Evolutionary conservation across 2,113 vertebrate genomes (phyloP), one percentile per base, ranked within the genome.

Genomic region (Lipophrys pholis): DNA sequence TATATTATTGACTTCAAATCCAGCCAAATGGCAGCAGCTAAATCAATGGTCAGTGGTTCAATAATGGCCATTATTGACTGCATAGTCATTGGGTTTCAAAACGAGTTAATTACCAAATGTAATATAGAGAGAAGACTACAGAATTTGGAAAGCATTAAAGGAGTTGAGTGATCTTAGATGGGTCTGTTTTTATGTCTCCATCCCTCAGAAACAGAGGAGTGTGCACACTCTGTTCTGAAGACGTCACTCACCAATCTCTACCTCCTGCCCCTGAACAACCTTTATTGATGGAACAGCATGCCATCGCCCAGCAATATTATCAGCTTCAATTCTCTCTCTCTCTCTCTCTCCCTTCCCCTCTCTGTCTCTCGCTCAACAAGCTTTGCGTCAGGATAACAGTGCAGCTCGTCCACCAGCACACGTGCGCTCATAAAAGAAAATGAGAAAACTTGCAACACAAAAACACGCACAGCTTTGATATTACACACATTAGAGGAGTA

Each of bases 401-500:
- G 59, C 39, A 50, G 51, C 70, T 68, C 63, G 66, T 57, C 80
- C 69, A 84, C 82, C 73, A 73, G 17, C 9, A 17, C 50, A 42
- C 66, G 63, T 35, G 17, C 43, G 50, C 67, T 43, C 52, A 12
- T 68, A 38, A 57, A 62, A 55, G 21, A 30, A 30, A 30, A 5
- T 10, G 21, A 43, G 51, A 9, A 41, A 43, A 8, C 39, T 15
- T 15, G 8, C 2, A 21, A 43, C 15, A 21, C 8, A 11, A 53
- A 43, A 35, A 36, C n/a, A 21, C 36, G 75, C 52, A 52, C 17
- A 36, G 39, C 4, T 8, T 14, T n/a, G 43, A 45, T 45, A 45
- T 46, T 35, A 54, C 43, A 42, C 52, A 54, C 55, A 43, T 21
- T 30, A 43, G 57, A 10, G 11, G 11, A 42, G 8, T 14, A 39